phyloP scores from a whole-genome alignment of 1,140 invertebrate genomes.

The Mactra quadrangularis region DNA sequence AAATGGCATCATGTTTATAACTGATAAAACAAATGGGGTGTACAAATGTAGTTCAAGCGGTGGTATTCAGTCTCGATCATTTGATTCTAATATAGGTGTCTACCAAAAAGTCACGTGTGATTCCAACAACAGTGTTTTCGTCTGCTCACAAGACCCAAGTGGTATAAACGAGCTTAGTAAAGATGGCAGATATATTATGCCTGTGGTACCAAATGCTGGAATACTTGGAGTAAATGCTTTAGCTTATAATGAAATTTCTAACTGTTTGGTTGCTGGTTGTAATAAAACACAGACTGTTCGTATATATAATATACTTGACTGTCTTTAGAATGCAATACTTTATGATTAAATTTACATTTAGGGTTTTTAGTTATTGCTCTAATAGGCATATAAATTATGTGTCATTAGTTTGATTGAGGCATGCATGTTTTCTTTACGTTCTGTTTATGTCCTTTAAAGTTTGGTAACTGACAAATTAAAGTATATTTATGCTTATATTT shows the following conservation, averaged over 20 bases:
- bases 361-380: too few species aligned
- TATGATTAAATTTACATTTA: too few species aligned
- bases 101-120: conserved; percentile 32
- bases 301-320: conserved; percentile 15
- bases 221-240: not conserved
- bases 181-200: conserved; percentile 36
- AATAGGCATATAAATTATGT: too few species aligned
- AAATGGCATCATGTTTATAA: conserved; percentile 22
- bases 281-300: conserved; percentile 1
- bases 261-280: conserved; percentile 6
- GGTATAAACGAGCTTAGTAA: conserved; percentile 39
- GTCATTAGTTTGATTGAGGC: too few species aligned
- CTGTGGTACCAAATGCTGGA: not conserved
- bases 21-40: conserved; percentile 20
- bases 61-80: not conserved
- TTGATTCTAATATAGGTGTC: conserved; percentile 31
- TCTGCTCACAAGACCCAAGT: conserved; percentile 12
- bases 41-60: not conserved
- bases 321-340: too few species aligned
- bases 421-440: too few species aligned
- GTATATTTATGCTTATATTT: too few species aligned
- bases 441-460: too few species aligned
- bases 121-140: conserved; percentile 21
- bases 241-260: not conserved
- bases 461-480: too few species aligned